Conservation (phyloP, 2,797 vertebrate species). For the Thunnus albacares region DNA sequence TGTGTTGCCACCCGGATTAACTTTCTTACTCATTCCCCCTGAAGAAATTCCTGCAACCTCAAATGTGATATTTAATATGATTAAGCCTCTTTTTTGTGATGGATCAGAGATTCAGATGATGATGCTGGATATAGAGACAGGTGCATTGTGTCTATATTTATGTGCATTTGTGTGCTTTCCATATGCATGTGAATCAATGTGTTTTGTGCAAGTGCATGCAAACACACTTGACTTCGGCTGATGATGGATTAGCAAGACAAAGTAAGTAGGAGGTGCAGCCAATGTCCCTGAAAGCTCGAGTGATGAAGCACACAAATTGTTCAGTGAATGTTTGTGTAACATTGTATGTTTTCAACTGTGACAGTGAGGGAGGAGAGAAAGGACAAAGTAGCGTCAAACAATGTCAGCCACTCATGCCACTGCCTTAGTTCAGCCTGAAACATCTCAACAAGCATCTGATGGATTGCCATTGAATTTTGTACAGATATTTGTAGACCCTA, state of each 20-base stretch:
- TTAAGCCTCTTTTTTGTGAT: neutral
- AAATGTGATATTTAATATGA: constrained; percentile 23
- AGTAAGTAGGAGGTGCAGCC: constrained; percentile 35
- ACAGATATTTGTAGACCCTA: too few species aligned
- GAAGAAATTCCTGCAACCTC: neutral
- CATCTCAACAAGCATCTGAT: too few species aligned
- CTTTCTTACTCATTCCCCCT: constrained; percentile 11
- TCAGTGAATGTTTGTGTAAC: constrained; percentile 24
- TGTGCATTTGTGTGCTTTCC: neutral
- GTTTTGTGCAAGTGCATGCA: neutral
- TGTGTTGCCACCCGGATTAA: constrained; percentile 21
- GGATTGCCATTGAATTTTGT: too few species aligned
- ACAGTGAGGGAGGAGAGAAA: neutral
- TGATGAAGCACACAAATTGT: constrained; percentile 12
- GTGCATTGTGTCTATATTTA: neutral
- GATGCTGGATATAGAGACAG: neutral
- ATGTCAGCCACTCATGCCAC: too few species aligned
- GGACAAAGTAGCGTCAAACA: neutral
- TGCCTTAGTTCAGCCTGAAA: too few species aligned
- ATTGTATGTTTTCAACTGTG: neutral
- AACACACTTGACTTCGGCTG: constrained; percentile 2
- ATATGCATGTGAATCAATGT: neutral
- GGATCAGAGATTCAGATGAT: constrained; percentile 2
- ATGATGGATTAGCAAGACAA: constrained; percentile 12
- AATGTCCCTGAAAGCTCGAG: constrained; percentile 16